Base-by-base conservation (phyloP, 2,888 invertebrate genomes). In the Petrolisthes manimaculis region DNA sequence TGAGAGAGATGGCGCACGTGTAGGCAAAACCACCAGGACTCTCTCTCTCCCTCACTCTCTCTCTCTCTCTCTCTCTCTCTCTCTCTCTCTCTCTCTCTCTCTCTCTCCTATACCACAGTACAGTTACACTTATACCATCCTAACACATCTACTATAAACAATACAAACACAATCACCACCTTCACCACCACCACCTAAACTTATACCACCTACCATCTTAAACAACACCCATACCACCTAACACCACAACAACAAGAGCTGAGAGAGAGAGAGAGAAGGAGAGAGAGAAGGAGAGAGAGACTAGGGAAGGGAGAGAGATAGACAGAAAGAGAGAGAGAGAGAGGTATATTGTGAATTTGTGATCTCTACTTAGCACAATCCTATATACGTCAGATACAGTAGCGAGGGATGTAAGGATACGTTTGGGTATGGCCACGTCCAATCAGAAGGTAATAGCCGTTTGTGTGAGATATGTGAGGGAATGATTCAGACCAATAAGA, bases 371-470 rank as follows among this genome's bases (percentile, higher is more conserved):
- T 61, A 56, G 51, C 53, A 37, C 21, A 53, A 37, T 8, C 18
- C n/a, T n/a, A 37, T 37, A 37, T 37, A 37, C 37, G 37, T 37
- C 37, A 37, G 37, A 37, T 37, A 37, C 37, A 37, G 37, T 37
- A 37, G 37, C 1, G 37, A 37, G 37, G 37, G 37, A 0, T 37
- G 37, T 37, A 77, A 77, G 61, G 71, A 79, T 71, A 80, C 53
- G 55, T 54, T 71, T 71, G 54, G 37, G 54, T 51, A 37, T n/a
- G 54, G 14, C 53, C 79, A 54, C 71, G 85, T 24, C 85, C 80
- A 85, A 85, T 85, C 80, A 79, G 85, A 85, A 85, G 80, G 71
- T 21, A 12, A 74, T 81, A 74, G 12, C 74, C 21, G 75, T 74
- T 75, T 14, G 74, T 21, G 24, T 81, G 81, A 86, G 37, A 74